Evolutionary conservation across 2,888 invertebrate species (phyloP), one percentile per base, ranked within the genome.

Genomic region (Baronia brevicornis): DNA sequence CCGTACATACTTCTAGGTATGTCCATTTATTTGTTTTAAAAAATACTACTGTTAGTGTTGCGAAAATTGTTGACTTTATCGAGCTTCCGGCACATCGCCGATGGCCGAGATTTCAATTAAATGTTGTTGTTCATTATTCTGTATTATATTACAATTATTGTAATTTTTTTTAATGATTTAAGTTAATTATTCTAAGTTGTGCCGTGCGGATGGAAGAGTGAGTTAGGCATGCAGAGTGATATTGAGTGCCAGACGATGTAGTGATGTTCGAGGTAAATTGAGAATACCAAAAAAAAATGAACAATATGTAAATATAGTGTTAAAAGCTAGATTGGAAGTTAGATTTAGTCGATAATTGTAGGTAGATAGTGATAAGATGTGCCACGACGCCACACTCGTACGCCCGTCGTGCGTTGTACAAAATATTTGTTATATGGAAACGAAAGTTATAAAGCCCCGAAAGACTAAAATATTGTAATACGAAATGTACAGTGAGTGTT

Each of bases 401-500:
- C 73, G 68, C 65, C 65, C 69, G 71, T 70, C 78, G 82, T 72
- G 72, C 72, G 68, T 74, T 84, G 84, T 85, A 84, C 84, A 84
- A 82, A 78, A 75, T 77, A 77, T 79, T 82, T 84, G 82, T 82
- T 80, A 84, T 80, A 73, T 74, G 55, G 60, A 75, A 70, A 70
- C 72, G 72, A 58, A 79, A 73, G 70, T 78, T 79, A 79, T 77
- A 66, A 73, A 70, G 59, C 63, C 74, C 70, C 68, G 71, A 77
- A 82, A 80, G 77, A 82, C 82, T 80, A 66, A 73, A 79, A 71
- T 79, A 82, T 80, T 84, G 80, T 84, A 79, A 77, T 75, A 80
- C 79, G 62, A 79, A 77, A 73, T 84, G 84, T 82, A 82, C 84
- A 85, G 84, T 84, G 84, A 82, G 82, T 84, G 84, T 85, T 84